Evolutionary conservation across 2,888 invertebrate genomes (phyloP), one percentile per base, ranked within the genome.

Genomic region (Perizoma affinitatum): DNA sequence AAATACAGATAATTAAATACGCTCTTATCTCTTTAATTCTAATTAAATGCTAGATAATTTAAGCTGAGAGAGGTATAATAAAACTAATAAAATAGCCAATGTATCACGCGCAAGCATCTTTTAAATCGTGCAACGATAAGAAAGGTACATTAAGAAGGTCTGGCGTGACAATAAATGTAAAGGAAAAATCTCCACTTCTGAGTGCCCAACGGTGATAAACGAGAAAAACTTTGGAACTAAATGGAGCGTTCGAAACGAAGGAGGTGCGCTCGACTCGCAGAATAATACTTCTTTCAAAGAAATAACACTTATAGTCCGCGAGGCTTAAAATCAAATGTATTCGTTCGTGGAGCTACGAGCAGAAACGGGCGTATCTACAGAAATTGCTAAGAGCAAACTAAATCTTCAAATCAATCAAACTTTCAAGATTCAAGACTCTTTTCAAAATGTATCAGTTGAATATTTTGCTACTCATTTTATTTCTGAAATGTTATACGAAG

Each of bases 121-220:
- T 82, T 87, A 88, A 88, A 90, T 90, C 88, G 85, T 84, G 81
- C 76, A 70, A 80, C 87, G 91, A 91, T 90, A 90, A 91, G 89
- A 87, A 88, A 86, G 85, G 87, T 90, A 91, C 92, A 92, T 92
- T 93, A 92, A 92, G 91, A 92, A 91, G 90, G 92, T 91, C 90
- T 90, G 92, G 91, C 91, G 90, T 91, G 92, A 92, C 92, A 92
- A 92, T 92, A 92, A 92, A 93, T 92, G 91, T 92, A 90, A 88
- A 89, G 90, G 91, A 91, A 92, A 92, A 91, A 92, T 91, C 90
- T 90, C 91, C 89, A 89, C 86, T 88, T 88, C 87, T 84, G 89
- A 88, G 90, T 89, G 87, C 89, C 90, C 90, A 90, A 85, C 91
- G 90, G 90, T 90, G 92, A 92, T 92, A 92, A 92, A 92, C 92